These are phyloP conservation scores for Lates japonicus DNA, from an alignment of 2,797 vertebrate genomes.

Conservation along the genomic window DNA sequence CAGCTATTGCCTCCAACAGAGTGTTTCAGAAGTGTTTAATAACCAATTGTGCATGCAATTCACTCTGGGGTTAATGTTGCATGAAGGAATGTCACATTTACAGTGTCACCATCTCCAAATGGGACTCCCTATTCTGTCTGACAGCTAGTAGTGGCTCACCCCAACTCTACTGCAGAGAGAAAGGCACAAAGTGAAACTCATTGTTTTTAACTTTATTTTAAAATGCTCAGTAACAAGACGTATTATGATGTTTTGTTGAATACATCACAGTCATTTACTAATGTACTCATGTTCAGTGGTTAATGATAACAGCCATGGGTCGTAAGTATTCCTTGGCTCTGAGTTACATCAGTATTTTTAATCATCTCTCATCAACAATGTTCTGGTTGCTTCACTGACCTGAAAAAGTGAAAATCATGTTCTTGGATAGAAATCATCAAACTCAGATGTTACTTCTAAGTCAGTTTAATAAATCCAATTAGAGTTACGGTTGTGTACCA, in stretches of 20 bases:
- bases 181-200: constrained; percentile 15
- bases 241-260: constrained; percentile 3
- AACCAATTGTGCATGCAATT: constrained; percentile 90
- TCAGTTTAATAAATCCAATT: constrained; percentile 33
- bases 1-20: constrained; percentile 85
- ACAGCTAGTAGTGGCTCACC: constrained; percentile 62
- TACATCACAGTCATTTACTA: neutral
- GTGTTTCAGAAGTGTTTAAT: constrained; percentile 89
- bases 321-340: constrained; percentile 23
- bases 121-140: constrained; percentile 78
- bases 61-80: constrained; percentile 88
- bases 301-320: constrained; percentile 34
- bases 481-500: neutral
- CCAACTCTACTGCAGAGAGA: constrained; percentile 48
- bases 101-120: constrained; percentile 84
- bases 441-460: constrained; percentile 14
- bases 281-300: constrained; percentile 13
- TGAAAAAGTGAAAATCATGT: constrained; percentile 46
- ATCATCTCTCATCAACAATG: constrained; percentile 31
- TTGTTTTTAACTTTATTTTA: constrained; percentile 12
- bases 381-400: constrained; percentile 49
- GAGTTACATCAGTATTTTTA: constrained; percentile 49
- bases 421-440: constrained; percentile 26
- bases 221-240: constrained; percentile 10
- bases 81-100: constrained; percentile 91